These are phyloP conservation scores for Saccostrea cuccullata DNA, from an alignment of 1,140 invertebrate species.

Conservation along the genomic window DNA sequence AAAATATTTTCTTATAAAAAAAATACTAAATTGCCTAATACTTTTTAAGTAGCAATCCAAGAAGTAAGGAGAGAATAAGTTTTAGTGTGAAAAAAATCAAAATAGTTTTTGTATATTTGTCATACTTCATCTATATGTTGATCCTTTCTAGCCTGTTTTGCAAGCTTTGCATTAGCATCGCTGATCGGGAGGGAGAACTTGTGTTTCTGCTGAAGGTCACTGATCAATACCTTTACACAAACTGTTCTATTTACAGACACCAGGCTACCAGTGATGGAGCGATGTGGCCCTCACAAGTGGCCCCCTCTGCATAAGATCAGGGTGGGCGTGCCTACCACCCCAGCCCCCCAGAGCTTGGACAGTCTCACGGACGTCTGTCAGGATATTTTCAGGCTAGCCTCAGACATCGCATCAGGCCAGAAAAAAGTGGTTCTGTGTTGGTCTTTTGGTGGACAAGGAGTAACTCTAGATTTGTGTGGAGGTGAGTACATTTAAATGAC, in stretches of 20 bases:
- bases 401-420: slow-evolving; percentile 19
- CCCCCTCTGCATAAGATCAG: slow-evolving; percentile 12
- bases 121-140: background rate
- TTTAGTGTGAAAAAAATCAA: too few species aligned
- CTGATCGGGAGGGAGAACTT: background rate
- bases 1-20: too few species aligned
- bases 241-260: slow-evolving; percentile 9
- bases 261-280: slow-evolving; percentile 30
- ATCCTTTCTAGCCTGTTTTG: background rate
- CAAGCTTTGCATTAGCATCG: background rate
- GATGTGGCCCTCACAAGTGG: slow-evolving; percentile 28
- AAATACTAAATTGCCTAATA: too few species aligned
- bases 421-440: slow-evolving; percentile 7
- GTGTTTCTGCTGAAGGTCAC: slow-evolving; percentile 11
- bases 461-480: slow-evolving; percentile 17
- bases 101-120: too few species aligned
- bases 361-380: slow-evolving; percentile 17
- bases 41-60: too few species aligned
- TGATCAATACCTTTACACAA: slow-evolving; percentile 6
- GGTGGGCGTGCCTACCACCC: background rate
- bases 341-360: background rate
- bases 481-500: background rate
- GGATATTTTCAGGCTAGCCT: background rate
- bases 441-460: slow-evolving; percentile 2
- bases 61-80: too few species aligned